Conservation (phyloP, 2,888 invertebrate species). For the Thecophora atra region DNA sequence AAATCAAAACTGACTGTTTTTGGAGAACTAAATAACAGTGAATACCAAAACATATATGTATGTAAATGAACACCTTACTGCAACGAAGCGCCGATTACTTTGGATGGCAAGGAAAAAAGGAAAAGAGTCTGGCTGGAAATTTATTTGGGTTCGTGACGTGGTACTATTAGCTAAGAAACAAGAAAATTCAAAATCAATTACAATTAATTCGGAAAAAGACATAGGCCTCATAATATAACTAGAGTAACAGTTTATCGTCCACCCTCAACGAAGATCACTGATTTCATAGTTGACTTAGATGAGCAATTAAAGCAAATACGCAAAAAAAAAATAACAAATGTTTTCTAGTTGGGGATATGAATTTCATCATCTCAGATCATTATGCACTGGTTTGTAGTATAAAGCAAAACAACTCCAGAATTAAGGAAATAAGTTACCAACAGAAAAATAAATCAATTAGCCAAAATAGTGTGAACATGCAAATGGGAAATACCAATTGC, state of each 20-base stretch:
- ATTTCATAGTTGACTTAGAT: not conserved
- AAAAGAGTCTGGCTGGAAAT: constrained; percentile 14
- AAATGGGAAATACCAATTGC: not conserved
- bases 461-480: constrained; percentile 9
- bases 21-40: no score
- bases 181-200: not conserved
- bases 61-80: constrained; percentile 8
- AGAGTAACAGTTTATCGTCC: constrained; percentile 6
- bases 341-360: constrained; percentile 8
- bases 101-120: constrained; percentile 18
- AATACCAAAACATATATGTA: no score
- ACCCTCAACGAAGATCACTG: not conserved
- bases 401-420: not conserved
- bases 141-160: constrained; percentile 15
- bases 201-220: constrained; percentile 13
- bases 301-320: not conserved
- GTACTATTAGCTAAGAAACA: not conserved
- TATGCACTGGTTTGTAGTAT: not conserved
- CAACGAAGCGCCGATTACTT: not conserved
- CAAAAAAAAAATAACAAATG: not conserved
- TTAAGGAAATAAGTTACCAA: not conserved
- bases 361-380: not conserved
- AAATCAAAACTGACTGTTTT: constrained; percentile 10
- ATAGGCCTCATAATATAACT: not conserved
- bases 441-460: not conserved